These are phyloP conservation scores for Abramis brama DNA, from an alignment of 2,113 vertebrate species.

Conservation along the genomic window DNA sequence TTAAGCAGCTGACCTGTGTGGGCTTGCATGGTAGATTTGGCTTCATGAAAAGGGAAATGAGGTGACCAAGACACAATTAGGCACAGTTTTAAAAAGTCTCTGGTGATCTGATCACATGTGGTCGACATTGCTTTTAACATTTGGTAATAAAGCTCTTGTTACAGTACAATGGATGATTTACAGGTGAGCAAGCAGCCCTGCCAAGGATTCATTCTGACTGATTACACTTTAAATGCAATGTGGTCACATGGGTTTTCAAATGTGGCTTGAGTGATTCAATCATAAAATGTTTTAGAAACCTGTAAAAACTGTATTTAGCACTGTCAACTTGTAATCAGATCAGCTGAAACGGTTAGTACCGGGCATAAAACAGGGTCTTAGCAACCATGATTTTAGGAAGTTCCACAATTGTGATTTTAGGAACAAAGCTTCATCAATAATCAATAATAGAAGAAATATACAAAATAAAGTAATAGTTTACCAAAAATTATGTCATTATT, in stretches of 20 bases:
- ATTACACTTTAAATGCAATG: not conserved
- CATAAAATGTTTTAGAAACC: not conserved
- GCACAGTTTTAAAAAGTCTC: not conserved
- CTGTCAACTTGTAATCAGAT: not conserved
- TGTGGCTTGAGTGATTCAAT: not conserved
- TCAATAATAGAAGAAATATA: too few species aligned
- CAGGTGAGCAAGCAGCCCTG: not conserved
- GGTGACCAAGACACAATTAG: constrained; percentile 11
- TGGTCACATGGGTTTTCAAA: not conserved
- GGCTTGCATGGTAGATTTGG: constrained; percentile 51
- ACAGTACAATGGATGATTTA: not conserved
- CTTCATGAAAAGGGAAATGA: not conserved
- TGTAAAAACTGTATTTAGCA: not conserved
- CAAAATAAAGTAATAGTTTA: too few species aligned
- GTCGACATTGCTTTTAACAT: constrained; percentile 2
- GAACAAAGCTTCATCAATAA: too few species aligned
- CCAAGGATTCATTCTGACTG: not conserved
- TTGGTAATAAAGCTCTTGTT: not conserved
- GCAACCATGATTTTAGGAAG: not conserved
- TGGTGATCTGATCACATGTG: not conserved
- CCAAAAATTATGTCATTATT: too few species aligned
- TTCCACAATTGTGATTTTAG: not conserved
- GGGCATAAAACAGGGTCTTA: not conserved
- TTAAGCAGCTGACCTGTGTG: constrained; percentile 59
- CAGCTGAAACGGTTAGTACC: not conserved